Evolutionary conservation across 1,140 invertebrate species (phyloP).

Genomic region (Potamilus streckersoni): DNA sequence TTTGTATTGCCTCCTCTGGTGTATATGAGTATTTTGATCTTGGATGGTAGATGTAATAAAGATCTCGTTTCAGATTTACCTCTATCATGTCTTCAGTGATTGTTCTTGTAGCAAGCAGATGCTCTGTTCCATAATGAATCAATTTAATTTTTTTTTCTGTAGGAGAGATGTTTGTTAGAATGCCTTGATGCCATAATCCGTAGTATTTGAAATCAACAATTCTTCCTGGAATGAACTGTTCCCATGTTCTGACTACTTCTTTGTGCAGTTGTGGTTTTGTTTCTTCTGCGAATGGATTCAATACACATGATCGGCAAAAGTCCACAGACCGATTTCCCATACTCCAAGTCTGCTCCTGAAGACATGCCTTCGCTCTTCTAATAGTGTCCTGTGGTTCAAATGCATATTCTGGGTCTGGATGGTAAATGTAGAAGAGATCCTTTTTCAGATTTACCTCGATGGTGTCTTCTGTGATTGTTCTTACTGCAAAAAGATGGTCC

Average conservation of each 20-base stretch:
- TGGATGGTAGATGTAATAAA: constrained; percentile 14
- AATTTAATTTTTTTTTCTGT: neutral
- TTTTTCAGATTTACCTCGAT: constrained; percentile 6
- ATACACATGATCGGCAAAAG: constrained; percentile 1
- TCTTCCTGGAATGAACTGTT: constrained; percentile 11
- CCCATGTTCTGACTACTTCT: constrained; percentile 4
- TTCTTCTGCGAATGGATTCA: constrained; percentile 1
- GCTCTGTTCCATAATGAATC: constrained; percentile 12
- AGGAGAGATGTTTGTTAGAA: constrained; percentile 2
- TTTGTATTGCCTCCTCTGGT: constrained; percentile 4
- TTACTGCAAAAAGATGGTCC: constrained; percentile 11
- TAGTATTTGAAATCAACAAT: constrained; percentile 17
- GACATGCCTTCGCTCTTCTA: neutral
- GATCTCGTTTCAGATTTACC: constrained; percentile 3
- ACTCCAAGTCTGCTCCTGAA: constrained; percentile 10
- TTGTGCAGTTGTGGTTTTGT: neutral
- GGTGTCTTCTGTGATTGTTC: constrained; percentile 17
- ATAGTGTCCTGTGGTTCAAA: neutral
- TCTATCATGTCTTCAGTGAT: constrained; percentile 5
- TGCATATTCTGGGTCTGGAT: neutral
- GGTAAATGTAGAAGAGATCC: constrained; percentile 9
- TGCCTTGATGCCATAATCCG: constrained; percentile 11
- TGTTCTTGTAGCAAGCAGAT: constrained; percentile 14
- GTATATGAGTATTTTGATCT: constrained; percentile 10
- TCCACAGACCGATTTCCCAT: constrained; percentile 1